Percentiles rank a stretch among this genome's conserved stretches.
phyloP scores from a whole-genome alignment of 2,113 vertebrate genomes.

The Micronycteris hirsuta region DNA sequence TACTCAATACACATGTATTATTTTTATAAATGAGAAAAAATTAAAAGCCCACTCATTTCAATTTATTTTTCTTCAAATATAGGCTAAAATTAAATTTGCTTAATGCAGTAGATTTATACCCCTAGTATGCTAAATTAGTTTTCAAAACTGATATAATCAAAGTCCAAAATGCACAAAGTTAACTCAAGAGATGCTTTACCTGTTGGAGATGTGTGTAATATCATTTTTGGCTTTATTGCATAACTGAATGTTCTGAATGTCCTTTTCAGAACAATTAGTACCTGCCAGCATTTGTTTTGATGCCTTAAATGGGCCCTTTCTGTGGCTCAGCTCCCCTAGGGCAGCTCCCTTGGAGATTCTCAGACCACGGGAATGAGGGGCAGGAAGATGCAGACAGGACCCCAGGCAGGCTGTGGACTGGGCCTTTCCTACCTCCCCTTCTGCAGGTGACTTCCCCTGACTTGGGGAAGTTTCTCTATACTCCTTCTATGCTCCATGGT shows the following conservation, averaged over 20 bases:
- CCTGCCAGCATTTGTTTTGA: background rate
- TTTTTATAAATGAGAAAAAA: background rate
- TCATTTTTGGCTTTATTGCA: background rate
- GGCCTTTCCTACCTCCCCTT: background rate
- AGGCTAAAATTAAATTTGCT: background rate
- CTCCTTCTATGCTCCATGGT: no score
- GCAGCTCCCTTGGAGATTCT: background rate
- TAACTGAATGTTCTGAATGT: background rate
- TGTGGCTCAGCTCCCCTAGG: background rate
- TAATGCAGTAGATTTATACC: background rate
- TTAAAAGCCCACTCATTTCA: background rate
- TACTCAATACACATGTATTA: background rate
- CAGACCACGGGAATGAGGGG: background rate
- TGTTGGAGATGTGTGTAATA: background rate
- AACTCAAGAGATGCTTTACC: background rate
- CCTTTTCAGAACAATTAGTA: background rate
- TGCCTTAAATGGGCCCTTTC: background rate
- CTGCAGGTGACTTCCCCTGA: background rate
- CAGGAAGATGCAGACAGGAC: background rate
- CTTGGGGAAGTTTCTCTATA: background rate
- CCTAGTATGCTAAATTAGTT: background rate
- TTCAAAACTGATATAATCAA: background rate
- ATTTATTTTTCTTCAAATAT: background rate
- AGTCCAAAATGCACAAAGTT: background rate
- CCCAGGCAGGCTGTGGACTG: background rate